Evolutionary conservation across 2,888 invertebrate species (phyloP).

Genomic region (Sesia bembeciformis): DNA sequence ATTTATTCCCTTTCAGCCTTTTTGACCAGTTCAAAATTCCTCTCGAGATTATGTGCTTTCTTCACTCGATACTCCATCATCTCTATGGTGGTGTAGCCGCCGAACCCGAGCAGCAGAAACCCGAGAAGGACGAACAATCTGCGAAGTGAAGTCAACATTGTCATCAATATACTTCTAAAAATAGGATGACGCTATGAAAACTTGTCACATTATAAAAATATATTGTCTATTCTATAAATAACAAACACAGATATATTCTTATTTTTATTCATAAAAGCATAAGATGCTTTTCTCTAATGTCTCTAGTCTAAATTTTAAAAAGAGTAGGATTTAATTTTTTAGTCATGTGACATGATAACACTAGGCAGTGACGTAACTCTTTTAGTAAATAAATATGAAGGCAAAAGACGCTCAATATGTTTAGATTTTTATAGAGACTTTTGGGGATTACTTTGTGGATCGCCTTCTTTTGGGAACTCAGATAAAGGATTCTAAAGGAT

Average conservation of each 20-base stretch:
- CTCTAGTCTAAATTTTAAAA: too few relatives aligned
- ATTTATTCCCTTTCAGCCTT: slow-evolving; percentile 28
- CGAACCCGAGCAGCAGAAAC: slow-evolving; percentile 80
- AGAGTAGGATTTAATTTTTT: too few relatives aligned
- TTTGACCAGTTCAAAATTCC: slow-evolving; percentile 54
- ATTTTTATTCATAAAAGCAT: neutral
- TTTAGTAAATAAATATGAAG: too few relatives aligned
- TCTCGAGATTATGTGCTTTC: slow-evolving; percentile 44
- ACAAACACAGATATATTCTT: neutral
- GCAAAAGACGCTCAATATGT: too few relatives aligned
- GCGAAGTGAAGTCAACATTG: slow-evolving; percentile 9
- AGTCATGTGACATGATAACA: too few relatives aligned
- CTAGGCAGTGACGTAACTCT: too few relatives aligned
- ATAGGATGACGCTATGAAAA: neutral
- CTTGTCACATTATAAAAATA: neutral
- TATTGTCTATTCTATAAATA: neutral
- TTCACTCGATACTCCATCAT: slow-evolving; percentile 63
- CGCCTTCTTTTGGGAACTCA: too few relatives aligned
- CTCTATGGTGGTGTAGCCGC: slow-evolving; percentile 83
- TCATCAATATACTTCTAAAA: neutral
- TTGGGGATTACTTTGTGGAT: too few relatives aligned
- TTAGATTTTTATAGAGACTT: too few relatives aligned
- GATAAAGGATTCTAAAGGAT: too few relatives aligned
- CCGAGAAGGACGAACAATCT: slow-evolving; percentile 81
- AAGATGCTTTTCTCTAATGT: too few relatives aligned